Conservation (phyloP, 2,113 vertebrate species). For the Geococcyx californianus region DNA sequence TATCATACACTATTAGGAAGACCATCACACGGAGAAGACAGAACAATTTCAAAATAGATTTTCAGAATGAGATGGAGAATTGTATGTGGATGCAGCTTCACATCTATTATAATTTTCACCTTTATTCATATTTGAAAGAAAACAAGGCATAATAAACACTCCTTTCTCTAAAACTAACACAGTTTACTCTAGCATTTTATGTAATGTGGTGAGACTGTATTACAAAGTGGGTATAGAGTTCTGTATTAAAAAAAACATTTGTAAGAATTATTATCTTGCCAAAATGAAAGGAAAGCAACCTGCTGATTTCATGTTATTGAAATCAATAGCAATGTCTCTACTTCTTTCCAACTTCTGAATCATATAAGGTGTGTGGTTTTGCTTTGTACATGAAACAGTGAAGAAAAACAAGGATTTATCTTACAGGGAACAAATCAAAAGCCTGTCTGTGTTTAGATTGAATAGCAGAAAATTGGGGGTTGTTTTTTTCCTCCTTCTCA, state of each 20-base stretch:
- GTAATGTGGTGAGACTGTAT: not conserved
- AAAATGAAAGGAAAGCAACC: constrained; percentile 46
- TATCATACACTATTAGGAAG: constrained; percentile 24
- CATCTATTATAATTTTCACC: not conserved
- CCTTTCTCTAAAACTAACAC: not conserved
- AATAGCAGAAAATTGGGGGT: not conserved
- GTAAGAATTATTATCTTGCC: not conserved
- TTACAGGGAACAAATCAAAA: constrained; percentile 56
- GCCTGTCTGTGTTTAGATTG: not conserved
- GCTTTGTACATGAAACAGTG: constrained; percentile 52
- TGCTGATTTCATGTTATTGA: constrained; percentile 4
- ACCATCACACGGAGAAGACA: not conserved
- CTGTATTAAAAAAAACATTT: constrained; percentile 8
- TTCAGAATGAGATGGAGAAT: constrained; percentile 43
- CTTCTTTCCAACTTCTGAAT: constrained; percentile 28
- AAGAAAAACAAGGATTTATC: constrained; percentile 48
- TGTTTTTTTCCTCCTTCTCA: not conserved
- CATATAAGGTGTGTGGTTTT: constrained; percentile 44
- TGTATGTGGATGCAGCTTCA: not conserved
- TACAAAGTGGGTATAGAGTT: not conserved
- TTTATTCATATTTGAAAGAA: not conserved
- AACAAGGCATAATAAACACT: not conserved
- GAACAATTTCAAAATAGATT: constrained; percentile 43
- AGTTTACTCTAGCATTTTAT: not conserved
- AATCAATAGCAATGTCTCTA: not conserved